These are phyloP conservation scores for Littorina saxatilis DNA, from an alignment of 1,140 invertebrate genomes.

Conservation along the genomic window DNA sequence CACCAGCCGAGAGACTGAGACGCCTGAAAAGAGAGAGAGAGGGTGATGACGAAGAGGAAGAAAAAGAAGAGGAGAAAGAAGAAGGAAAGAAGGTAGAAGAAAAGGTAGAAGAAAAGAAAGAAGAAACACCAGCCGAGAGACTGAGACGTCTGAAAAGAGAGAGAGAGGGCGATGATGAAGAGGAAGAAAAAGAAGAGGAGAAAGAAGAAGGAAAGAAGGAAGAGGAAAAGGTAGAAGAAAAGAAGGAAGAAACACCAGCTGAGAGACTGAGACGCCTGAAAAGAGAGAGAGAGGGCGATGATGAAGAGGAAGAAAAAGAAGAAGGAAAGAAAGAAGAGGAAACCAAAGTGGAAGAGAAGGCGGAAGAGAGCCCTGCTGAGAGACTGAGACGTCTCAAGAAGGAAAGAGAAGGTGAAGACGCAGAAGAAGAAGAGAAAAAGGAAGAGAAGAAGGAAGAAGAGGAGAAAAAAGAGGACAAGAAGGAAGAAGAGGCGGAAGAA, in stretches of 20 bases:
- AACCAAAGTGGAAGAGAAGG: conserved; percentile 20
- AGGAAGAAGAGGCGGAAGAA: neutral
- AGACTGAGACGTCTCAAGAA: conserved; percentile 32
- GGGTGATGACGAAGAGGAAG: too few species aligned
- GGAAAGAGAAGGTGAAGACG: conserved; percentile 35
- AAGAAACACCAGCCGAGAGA: conserved; percentile 30
- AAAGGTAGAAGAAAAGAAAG: conserved; percentile 38
- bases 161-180: neutral
- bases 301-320: conserved; percentile 39
- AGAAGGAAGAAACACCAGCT: conserved; percentile 33
- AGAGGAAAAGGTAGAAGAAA: conserved; percentile 25
- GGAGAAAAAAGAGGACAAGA: neutral
- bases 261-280: conserved; percentile 6
- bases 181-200: conserved; percentile 21
- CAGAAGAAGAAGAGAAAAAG: conserved; percentile 41
- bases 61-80: conserved; percentile 36
- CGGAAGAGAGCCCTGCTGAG: conserved; percentile 23
- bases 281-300: conserved; percentile 25
- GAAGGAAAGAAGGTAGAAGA: conserved; percentile 37
- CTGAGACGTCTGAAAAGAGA: conserved; percentile 37
- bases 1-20: too few species aligned
- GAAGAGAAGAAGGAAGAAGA: conserved; percentile 41
- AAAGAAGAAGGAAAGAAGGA: conserved; percentile 19
- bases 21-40: too few species aligned
- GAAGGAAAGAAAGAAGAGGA: conserved; percentile 24